phyloP scores from a whole-genome alignment of 2,888 invertebrate species.

The Eulithis prunata region DNA sequence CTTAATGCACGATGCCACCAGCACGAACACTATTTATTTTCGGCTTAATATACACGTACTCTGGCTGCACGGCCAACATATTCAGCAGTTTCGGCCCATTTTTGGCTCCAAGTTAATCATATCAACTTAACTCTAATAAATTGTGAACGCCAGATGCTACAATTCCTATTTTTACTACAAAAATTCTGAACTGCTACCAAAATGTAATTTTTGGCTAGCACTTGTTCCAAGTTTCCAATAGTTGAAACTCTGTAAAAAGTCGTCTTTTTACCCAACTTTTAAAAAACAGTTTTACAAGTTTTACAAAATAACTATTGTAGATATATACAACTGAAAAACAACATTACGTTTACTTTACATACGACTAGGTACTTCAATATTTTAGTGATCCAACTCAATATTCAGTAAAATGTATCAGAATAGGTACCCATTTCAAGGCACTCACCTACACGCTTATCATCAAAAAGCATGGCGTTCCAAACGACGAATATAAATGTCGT shows the following conservation, averaged over 20 bases:
- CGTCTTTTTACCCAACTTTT: no score
- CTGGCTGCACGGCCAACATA: conserved; percentile 13
- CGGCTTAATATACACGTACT: neutral
- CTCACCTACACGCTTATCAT: conserved; percentile 28
- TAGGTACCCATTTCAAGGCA: conserved; percentile 9
- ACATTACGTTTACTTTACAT: no score
- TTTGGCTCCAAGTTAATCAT: conserved; percentile 10
- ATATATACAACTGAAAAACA: no score
- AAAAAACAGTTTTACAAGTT: no score
- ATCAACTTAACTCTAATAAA: conserved; percentile 13
- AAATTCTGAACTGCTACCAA: conserved; percentile 23
- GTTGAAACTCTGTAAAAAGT: conserved; percentile 7
- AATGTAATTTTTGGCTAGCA: conserved; percentile 21
- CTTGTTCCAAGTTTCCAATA: conserved; percentile 12
- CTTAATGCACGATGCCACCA: neutral
- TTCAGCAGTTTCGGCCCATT: conserved; percentile 3
- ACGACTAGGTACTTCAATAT: neutral
- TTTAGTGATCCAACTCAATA: neutral
- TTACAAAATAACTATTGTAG: no score
- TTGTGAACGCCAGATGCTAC: conserved; percentile 1
- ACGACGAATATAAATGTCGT: conserved; percentile 35
- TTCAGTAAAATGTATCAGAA: conserved; percentile 6
- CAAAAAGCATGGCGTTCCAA: conserved; percentile 24
- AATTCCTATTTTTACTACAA: conserved; percentile 3
- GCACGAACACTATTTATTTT: neutral